Evolutionary conservation across 2,888 invertebrate genomes (phyloP), one percentile per base, ranked within the genome.

Genomic region (Nomada lathburiana): DNA sequence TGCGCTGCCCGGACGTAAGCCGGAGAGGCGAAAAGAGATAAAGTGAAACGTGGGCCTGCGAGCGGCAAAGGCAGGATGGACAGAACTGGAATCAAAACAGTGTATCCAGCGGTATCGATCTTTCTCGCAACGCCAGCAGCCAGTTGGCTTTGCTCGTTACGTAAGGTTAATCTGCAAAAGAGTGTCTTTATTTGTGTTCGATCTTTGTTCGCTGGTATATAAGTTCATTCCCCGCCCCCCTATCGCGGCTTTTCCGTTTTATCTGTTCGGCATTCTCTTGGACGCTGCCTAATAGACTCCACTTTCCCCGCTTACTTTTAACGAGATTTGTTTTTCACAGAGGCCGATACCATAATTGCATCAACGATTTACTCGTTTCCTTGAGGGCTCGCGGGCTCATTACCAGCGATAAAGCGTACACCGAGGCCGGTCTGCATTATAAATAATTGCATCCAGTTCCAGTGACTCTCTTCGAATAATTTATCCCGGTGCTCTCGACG

Each of bases 271-370:
- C 23, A 53, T 36, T 68, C 74, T 75, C 69, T 57, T 57, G 57
- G 57, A 23, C 57, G 53, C 53, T 10, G 20, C 69, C 77, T 76
- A 83, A 80, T 78, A 84, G 88, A 88, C 78, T 76, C 60, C 72
- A 69, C 55, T 79, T 78, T 73, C 71, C 75, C 71, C 69, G 82
- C 65, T 76, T 74, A 82, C 83, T 82, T 77, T 82, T 83, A 83
- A 82, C 83, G 83, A 82, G 78, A 83, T 78, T 78, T 78, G 74
- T 76, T 74, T 64, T 64, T 63, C 77, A 20, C 68, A 50, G 44
- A 20, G 20, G 4, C 42, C 64, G 62, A 74, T 64, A 47, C 53
- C 62, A 44, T 71, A 64, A 75, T 79, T 64, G 75, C 60, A 73
- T 79, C 83, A 67, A 71, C 64, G 79, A 83, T 83, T 81, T 83